Conservation (phyloP, 2,797 vertebrate species). For the Anas georgica region DNA sequence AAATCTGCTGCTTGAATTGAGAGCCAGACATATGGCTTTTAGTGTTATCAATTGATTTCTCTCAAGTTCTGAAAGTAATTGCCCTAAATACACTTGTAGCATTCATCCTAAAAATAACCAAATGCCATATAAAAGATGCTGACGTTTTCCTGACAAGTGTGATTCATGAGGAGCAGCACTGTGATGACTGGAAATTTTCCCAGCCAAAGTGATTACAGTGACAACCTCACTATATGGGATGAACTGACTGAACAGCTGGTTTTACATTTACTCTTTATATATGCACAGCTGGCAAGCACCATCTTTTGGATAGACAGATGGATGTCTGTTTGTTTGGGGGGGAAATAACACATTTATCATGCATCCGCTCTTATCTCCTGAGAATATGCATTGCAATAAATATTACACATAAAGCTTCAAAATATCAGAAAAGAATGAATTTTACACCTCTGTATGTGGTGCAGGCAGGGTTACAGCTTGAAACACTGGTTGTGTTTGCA, state of each 20-base stretch:
- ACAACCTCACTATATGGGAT: conserved; percentile 46
- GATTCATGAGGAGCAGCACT: conserved; percentile 53
- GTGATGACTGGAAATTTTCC: conserved; percentile 63
- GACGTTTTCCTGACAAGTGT: conserved; percentile 49
- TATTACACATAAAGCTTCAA: conserved; percentile 46
- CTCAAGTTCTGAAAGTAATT: conserved; percentile 48
- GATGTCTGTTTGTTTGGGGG: conserved; percentile 50
- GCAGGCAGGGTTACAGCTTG: not conserved
- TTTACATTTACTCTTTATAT: conserved; percentile 62
- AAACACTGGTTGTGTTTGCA: not conserved
- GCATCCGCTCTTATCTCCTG: conserved; percentile 12
- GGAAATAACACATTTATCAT: conserved; percentile 32
- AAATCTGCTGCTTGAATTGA: conserved; percentile 8
- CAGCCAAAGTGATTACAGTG: conserved; percentile 56
- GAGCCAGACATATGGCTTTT: conserved; percentile 25
- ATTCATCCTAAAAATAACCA: conserved; percentile 54
- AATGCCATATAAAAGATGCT: conserved; percentile 16
- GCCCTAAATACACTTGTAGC: not conserved
- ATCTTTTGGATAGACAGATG: conserved; percentile 44
- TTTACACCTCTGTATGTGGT: conserved; percentile 11
- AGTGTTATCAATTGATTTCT: conserved; percentile 35
- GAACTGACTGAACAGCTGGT: conserved; percentile 63
- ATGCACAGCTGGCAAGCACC: conserved; percentile 55
- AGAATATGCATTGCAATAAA: conserved; percentile 26
- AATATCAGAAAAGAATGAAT: conserved; percentile 21